Base-by-base conservation (phyloP, 1,140 invertebrate species). In the Tetraneura akinire region DNA sequence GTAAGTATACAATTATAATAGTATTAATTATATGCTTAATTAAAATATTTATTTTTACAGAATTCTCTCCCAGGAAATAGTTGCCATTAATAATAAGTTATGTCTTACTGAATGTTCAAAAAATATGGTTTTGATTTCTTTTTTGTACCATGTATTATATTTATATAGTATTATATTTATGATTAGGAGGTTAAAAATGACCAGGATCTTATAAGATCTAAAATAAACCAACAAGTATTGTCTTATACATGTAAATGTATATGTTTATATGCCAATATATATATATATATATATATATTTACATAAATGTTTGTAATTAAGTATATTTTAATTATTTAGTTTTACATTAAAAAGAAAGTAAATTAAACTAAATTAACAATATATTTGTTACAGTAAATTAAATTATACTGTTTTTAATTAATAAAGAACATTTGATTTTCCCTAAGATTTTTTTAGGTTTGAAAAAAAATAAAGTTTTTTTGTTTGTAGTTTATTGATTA, bases 1-100 rank as follows among this genome's bases (percentile, higher is more conserved):
- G 82, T 81, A 62, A 81, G 32, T 60, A 45, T 47, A 32, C 51
- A 71, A 71, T 16, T 51, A 51, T 47, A 68, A 68, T 1, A 16
- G 23, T 3, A 0, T 16, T 26, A 13, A 16, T 16, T 68, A 47
- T 1, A 1, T 47, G 16, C 16, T 68, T 47, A 68, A 47, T 0
- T 23, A 26, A 47, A 23, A 16, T 16, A 26, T 47, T 26, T 64
- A 68, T 68, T 47, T 68, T 68, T 68, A 47, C 66, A 68, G 66
- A 68, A 68, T 68, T 68, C 66, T 68, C 42, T 47, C 21, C 14
- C 14, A 13, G 66, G 13, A 68, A 68, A 16, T 68, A 68, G 66
- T 68, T 68, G 66, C 47, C 66, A 68, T 68, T 68, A 68, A 68
- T 68, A 26, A 2, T 45, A 37, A n/a, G 45, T 23, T 68, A 23